Conservation (phyloP, 2,797 vertebrate species). For the Dendrocincla fuliginosa region DNA sequence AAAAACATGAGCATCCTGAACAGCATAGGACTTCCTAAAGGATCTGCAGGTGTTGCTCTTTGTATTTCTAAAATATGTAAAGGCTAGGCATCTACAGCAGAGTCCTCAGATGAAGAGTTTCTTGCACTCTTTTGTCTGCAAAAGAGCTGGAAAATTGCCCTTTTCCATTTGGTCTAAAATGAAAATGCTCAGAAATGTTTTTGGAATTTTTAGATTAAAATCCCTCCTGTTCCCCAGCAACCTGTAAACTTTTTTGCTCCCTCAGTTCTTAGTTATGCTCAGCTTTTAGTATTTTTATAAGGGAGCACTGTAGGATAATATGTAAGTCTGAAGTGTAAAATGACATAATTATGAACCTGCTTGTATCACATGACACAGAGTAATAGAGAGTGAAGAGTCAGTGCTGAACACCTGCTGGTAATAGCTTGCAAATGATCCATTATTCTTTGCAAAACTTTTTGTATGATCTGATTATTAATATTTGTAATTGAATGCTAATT, state of each 20-base stretch:
- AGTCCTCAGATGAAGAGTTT: slow-evolving; percentile 42
- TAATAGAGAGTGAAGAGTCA: neutral
- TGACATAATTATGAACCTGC: neutral
- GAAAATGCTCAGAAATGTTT: neutral
- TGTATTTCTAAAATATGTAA: neutral
- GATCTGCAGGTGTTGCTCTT: slow-evolving; percentile 51
- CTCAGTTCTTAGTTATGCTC: neutral
- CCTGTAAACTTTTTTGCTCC: neutral
- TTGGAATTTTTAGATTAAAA: neutral
- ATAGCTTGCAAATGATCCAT: slow-evolving; percentile 32
- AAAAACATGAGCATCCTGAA: neutral
- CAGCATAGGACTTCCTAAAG: slow-evolving; percentile 32
- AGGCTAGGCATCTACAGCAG: neutral
- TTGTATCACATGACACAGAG: neutral
- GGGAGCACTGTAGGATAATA: neutral
- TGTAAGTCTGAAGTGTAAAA: neutral
- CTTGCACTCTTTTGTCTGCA: slow-evolving; percentile 1
- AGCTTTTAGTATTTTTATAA: neutral
- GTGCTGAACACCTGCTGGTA: neutral
- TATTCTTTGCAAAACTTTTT: neutral
- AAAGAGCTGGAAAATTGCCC: slow-evolving; percentile 5
- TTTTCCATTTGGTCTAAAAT: neutral
- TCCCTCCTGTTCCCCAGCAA: neutral
- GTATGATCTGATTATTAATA: slow-evolving; percentile 9
- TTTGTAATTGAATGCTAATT: slow-evolving; percentile 17